Evolutionary conservation across 2,797 vertebrate genomes (phyloP), one percentile per base, ranked within the genome.

Genomic region (Valencia hispanica): DNA sequence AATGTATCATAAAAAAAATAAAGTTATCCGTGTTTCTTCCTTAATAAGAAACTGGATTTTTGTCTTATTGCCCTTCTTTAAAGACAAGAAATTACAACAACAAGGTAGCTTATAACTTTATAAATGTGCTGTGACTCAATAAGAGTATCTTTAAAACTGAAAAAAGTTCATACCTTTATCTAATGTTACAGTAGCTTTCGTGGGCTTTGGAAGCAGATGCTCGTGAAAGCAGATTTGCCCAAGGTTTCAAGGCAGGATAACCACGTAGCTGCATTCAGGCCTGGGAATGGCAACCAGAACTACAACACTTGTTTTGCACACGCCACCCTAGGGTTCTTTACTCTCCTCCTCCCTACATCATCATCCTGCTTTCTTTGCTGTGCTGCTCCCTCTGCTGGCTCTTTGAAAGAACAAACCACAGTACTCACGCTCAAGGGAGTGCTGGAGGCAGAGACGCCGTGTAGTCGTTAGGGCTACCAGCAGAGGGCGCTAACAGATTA

Each of bases 241-340:
- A 55, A 77, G 69, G 68, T 75, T 86, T 88, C 75, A 87, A 69
- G 86, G 88, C 86, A 84, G 77, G 81, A 82, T 77, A 82, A 73
- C 57, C 85, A 63, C 84, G 72, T 80, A 81, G 55, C 77, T 68
- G 79, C 87, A 75, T 85, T 81, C 74, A 87, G 86, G 88, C 88
- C 92, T 91, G 80, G 57, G 81, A 76, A 79, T 83, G 86, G 72
- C 84, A 77, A 89, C 88, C 77, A 92, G 85, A 86, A 89, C 87
- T 86, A 89, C 80, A 83, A 75, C 87, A 91, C 88, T 92, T 88
- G 88, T 86, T 94, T 94, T 94, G 91, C 92, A 92, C 93, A 94
- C 92, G 90, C 80, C 81, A 93, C 92, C 79, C 41, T 82, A 78
- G 80, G 81, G 77, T 88, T 92, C 90, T 86, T 91, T 85, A 86